Evolutionary conservation across 2,113 vertebrate species (phyloP).

Genomic region (Pachyramphus minor): DNA sequence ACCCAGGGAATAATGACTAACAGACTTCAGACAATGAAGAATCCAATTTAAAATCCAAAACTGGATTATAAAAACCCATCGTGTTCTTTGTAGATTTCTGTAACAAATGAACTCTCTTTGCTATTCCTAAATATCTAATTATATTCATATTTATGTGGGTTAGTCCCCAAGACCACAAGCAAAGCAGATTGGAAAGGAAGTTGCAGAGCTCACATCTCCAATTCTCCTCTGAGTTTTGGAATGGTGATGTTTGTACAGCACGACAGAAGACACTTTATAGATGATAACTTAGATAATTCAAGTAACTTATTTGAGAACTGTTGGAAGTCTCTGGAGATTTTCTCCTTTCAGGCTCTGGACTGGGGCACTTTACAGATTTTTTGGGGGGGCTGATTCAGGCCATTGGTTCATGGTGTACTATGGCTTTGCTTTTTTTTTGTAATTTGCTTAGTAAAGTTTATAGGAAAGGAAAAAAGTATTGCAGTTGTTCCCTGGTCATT

Average conservation of each 20-base stretch:
- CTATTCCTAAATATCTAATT: background rate
- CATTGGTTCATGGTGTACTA: background rate
- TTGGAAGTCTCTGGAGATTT: constrained; percentile 7
- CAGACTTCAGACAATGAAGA: constrained; percentile 28
- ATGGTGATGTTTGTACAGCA: background rate
- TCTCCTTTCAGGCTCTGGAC: background rate
- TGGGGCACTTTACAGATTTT: background rate
- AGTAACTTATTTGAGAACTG: background rate
- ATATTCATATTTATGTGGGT: background rate
- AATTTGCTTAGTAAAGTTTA: background rate
- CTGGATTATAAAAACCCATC: background rate
- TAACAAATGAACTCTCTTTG: background rate
- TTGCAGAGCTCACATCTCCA: background rate
- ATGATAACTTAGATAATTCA: background rate
- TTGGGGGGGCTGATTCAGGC: background rate
- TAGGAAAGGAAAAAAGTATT: background rate
- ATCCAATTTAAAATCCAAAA: constrained; percentile 28
- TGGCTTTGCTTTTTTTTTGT: background rate
- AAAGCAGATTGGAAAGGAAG: background rate
- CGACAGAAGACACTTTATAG: background rate
- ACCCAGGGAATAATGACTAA: constrained; percentile 30
- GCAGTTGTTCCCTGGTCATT: background rate
- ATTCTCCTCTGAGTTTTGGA: background rate
- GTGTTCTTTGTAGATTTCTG: background rate
- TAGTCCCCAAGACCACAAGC: background rate